phyloP scores from a whole-genome alignment of 2,888 invertebrate genomes.

The Patella pellucida region DNA sequence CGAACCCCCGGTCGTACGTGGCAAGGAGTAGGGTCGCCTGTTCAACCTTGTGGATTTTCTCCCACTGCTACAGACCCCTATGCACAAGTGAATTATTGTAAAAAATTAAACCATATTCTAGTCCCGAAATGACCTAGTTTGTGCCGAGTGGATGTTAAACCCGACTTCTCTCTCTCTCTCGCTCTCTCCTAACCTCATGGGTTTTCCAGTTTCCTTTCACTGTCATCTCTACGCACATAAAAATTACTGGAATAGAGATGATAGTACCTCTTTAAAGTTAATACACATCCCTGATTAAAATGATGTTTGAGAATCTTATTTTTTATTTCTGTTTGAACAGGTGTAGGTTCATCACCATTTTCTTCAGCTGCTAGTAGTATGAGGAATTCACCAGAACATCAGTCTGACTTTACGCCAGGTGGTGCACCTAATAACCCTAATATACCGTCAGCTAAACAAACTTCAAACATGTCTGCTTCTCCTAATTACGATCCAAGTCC shows the following conservation, averaged over 20 bases:
- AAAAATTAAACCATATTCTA: too few species aligned
- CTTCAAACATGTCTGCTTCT: neutral
- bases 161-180: too few species aligned
- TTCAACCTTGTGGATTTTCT: too few species aligned
- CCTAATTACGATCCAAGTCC: conserved; percentile 14
- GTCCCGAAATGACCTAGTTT: too few species aligned
- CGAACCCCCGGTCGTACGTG: too few species aligned
- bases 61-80: too few species aligned
- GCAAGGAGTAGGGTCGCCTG: too few species aligned
- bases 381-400: conserved; percentile 62
- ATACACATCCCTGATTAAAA: neutral
- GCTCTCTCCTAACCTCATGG: too few species aligned
- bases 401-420: conserved; percentile 34
- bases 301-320: neutral
- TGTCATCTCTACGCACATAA: too few species aligned
- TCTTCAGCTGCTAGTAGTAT: conserved; percentile 62
- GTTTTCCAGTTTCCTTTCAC: too few species aligned
- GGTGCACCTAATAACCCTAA: conserved; percentile 16
- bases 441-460: neutral
- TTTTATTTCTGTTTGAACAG: conserved; percentile 36
- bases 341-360: conserved; percentile 63
- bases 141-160: too few species aligned
- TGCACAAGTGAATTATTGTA: too few species aligned
- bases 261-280: neutral
- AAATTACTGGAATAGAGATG: neutral